phyloP scores from a whole-genome alignment of 2,113 vertebrate species.

The Psammodynastes pulverulentus region DNA sequence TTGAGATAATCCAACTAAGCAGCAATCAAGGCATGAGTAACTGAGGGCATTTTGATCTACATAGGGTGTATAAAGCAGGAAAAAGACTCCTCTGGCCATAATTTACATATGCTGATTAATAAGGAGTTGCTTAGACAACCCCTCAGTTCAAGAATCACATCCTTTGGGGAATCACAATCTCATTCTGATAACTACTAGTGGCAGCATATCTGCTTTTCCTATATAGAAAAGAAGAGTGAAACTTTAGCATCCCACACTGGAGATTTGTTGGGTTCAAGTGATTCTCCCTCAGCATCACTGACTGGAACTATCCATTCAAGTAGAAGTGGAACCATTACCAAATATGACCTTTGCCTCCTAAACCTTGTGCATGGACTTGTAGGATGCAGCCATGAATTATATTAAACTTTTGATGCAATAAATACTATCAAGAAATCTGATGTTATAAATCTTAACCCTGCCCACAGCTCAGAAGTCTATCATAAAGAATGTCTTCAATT shows the following conservation, averaged over 20 bases:
- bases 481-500: not conserved
- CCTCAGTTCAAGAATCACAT: not conserved
- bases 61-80: not conserved
- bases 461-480: not conserved
- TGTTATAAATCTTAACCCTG: not conserved
- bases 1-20: not conserved
- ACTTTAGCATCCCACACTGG: not conserved
- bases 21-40: not conserved
- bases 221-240: not conserved
- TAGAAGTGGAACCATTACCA: not conserved
- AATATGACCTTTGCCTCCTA: not conserved
- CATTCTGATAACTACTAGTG: not conserved
- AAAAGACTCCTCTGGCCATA: not conserved
- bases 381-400: not conserved
- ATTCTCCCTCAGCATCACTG: not conserved
- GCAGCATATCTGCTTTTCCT: not conserved
- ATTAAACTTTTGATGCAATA: not conserved
- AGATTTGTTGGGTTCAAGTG: not conserved
- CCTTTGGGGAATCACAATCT: not conserved
- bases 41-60: not conserved
- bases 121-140: not conserved
- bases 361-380: not conserved
- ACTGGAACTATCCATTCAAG: not conserved
- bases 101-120: not conserved
- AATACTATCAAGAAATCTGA: not conserved